phyloP scores from a whole-genome alignment of 2,888 invertebrate species.

The Drosophila picticornis region DNA sequence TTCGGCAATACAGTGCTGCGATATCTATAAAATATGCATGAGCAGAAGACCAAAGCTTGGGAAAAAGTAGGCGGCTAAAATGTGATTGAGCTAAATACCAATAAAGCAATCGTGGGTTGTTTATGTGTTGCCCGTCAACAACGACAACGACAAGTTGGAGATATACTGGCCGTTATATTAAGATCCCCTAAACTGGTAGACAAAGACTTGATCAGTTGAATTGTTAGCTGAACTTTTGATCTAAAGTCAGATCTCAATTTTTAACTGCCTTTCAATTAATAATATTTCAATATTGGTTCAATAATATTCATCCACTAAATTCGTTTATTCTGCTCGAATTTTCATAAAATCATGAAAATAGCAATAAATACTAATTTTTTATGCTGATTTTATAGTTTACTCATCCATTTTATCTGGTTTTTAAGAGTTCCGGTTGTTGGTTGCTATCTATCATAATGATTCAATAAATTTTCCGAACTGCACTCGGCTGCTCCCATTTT shows the following conservation, averaged over 20 bases:
- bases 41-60: slow-evolving; percentile 43
- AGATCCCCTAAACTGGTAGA: neutral
- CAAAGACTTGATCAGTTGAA: neutral
- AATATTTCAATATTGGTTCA: neutral
- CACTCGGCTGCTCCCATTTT: slow-evolving; percentile 31
- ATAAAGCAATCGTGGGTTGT: slow-evolving; percentile 55
- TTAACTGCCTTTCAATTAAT: neutral
- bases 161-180: neutral
- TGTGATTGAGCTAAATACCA: slow-evolving; percentile 55
- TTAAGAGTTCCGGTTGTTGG: neutral
- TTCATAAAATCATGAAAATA: neutral
- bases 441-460: slow-evolving; percentile 16
- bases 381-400: neutral
- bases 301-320: neutral
- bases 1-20: slow-evolving; percentile 44
- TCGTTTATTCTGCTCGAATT: neutral
- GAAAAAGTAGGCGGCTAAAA: slow-evolving; percentile 51
- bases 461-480: slow-evolving; percentile 25
- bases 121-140: slow-evolving; percentile 16
- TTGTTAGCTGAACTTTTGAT: neutral
- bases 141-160: neutral
- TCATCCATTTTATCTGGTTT: neutral
- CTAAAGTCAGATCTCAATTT: neutral
- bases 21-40: slow-evolving; percentile 72
- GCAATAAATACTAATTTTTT: neutral